Base-by-base conservation (phyloP, 2,888 invertebrate genomes). In the Diloba caeruleocephala region DNA sequence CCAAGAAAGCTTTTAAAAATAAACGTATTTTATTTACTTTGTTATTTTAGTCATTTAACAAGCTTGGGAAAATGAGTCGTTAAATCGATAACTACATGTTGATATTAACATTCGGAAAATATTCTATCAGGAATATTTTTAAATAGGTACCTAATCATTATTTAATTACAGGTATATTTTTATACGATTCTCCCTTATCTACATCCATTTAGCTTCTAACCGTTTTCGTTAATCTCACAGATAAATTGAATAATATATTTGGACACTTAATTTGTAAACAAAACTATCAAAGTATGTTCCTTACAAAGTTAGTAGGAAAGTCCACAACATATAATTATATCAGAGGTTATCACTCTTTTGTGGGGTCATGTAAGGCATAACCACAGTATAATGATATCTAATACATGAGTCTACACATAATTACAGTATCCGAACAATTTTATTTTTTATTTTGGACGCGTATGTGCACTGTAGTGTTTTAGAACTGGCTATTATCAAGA, bases 1-100 rank as follows among this genome's bases (percentile, higher is more conserved):
- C 28, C 44, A 67, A 58, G 60, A 74, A 69, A 74, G 69, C 66
- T 76, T 76, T 74, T 74, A 62, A 70, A 73, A 72, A 61, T 71
- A 71, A 63, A 64, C 23, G 64, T 33, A n/a, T 26, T 17, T 36
- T 32, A 41, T 36, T 17, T 17, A 15, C 2, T 9, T 42, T 54
- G 28, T 31, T 43, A 42, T 43, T 46, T 32, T 31, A 13, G 17
- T 23, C 6, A 5, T 12, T n/a, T 56, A 19, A 51, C n/a, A 62
- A 62, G 62, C 56, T 41, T 13, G 15, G 32, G 15, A 9, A 23
- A 23, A 23, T 32, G 5, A 31, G 9, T 28, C 6, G 13, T 25
- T 14, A 21, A 13, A 41, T 34, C 28, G 15, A 37, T 45, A n/a
- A n/a, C n/a, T n/a, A 45, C 9, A 7, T 25, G 8, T 12, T 58